A percentile compares a stretch with the other conserved stretches of the same genome.
phyloP scores from a whole-genome alignment of 2,797 vertebrate genomes.

The Sebastes hubbsi region DNA sequence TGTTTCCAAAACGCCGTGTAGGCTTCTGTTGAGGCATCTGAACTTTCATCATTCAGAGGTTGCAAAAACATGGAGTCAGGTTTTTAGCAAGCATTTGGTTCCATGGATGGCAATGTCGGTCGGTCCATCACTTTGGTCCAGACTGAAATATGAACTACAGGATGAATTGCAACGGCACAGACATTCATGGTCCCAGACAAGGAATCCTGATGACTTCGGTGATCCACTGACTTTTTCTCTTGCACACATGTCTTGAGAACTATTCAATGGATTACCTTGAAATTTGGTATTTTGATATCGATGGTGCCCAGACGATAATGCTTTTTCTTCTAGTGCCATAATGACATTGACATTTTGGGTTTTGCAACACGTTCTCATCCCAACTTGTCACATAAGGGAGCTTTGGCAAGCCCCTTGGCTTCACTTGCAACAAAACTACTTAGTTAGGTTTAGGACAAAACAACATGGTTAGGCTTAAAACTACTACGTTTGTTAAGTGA shows the following conservation, averaged over 20 bases:
- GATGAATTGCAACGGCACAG: not conserved
- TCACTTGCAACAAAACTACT: no score
- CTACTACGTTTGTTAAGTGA: no score
- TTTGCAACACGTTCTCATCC: no score
- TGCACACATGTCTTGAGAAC: not conserved
- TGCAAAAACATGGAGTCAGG: conserved; percentile 17
- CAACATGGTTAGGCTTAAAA: no score
- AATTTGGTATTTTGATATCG: not conserved
- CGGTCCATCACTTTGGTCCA: not conserved
- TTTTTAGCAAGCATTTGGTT: not conserved
- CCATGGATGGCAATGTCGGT: not conserved
- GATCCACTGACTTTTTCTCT: not conserved
- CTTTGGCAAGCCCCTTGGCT: no score
- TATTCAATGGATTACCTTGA: not conserved
- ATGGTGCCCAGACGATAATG: not conserved
- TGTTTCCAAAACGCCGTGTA: conserved; percentile 26
- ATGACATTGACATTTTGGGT: not conserved
- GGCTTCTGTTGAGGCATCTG: conserved; percentile 17
- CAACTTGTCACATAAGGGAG: no score
- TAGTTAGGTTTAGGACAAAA: no score
- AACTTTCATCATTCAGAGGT: conserved; percentile 16
- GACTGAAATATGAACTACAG: not conserved
- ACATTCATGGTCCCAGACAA: not conserved
- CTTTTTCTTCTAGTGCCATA: not conserved
- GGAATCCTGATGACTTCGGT: not conserved